Percentiles rank a stretch among this genome's conserved stretches.
These are phyloP conservation scores for Melikaiella ostensackeni DNA, from an alignment of 2,888 invertebrate genomes.

Conservation along the genomic window DNA sequence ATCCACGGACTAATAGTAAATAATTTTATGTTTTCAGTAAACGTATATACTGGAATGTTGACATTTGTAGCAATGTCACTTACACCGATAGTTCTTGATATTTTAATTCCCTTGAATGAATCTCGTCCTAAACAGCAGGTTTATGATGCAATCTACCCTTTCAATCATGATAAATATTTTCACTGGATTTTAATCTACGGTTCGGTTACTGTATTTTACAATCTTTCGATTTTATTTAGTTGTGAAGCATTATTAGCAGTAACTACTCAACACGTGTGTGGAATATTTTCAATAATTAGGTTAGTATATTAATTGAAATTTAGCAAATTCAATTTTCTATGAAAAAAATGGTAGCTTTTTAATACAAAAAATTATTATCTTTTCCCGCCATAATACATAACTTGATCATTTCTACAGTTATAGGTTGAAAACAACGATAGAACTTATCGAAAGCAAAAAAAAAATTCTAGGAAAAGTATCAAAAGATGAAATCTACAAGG, in stretches of 20 bases:
- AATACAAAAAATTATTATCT: too few relatives aligned
- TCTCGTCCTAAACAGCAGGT: not conserved
- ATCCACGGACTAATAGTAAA: not conserved
- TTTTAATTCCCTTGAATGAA: not conserved
- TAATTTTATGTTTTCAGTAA: slow-evolving; percentile 2
- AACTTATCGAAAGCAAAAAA: not conserved
- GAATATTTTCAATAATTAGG: slow-evolving; percentile 17
- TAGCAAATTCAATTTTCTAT: too few relatives aligned
- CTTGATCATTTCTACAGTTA: not conserved
- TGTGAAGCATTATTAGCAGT: slow-evolving; percentile 6
- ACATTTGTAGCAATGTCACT: slow-evolving; percentile 7
- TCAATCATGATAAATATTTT: not conserved
- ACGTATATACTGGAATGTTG: not conserved
- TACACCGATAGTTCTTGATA: slow-evolving; percentile 8
- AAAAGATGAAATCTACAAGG: not conserved
- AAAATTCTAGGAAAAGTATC: not conserved
- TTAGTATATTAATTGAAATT: not conserved
- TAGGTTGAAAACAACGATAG: not conserved
- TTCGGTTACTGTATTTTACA: not conserved
- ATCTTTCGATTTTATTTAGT: slow-evolving; percentile 5
- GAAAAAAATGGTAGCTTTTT: too few relatives aligned
- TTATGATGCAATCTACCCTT: slow-evolving; percentile 3
- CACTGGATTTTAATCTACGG: slow-evolving; percentile 1
- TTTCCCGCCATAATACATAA: not conserved
- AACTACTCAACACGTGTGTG: slow-evolving; percentile 12